Evolutionary conservation across 2,888 invertebrate genomes (phyloP), one percentile per base, ranked within the genome.

Genomic region (Gortyna flavago): DNA sequence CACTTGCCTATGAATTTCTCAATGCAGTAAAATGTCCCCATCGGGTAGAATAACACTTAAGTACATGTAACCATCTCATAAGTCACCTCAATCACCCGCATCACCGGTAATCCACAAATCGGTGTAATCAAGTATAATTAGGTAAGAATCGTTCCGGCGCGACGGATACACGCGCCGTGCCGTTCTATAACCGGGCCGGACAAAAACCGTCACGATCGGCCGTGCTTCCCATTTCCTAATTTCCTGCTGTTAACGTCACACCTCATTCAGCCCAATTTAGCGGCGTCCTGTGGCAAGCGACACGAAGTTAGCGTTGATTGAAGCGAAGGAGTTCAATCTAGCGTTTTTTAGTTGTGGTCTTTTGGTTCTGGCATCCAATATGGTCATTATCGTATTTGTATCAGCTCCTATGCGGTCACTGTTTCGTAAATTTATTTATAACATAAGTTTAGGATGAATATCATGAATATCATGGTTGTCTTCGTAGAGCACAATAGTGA

Each of bases 171-270:
- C 83, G 83, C 83, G 84, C 83, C 86, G 86, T 51, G 51, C 67
- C 78, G 78, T 68, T 85, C 88, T 87, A 86, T 88, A 87, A 87
- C 80, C 81, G 87, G 81, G 79, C 75, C 83, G 78, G 76, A 87
- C 83, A 87, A 80, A 86, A 87, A 85, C 87, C 87, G 87, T 84
- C 87, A 81, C 85, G 84, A 86, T 84, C 75, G 77, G 79, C 75
- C 88, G 81, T 88, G 87, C 89, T 88, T 88, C 89, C 88, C 85
- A 88, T 88, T 88, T 88, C 87, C 89, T 88, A 88, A 88, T 88
- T 88, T 88, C 89, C 88, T 88, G 88, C 84, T 82, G 88, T 85
- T 84, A 82, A 75, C 87, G 88, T 88, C 88, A 88, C 88, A 88
- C 88, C 89, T 88, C 88, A 87, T 88, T 88, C 89, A 80, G 72